These are phyloP conservation scores for Calephelis nemesis DNA, from an alignment of 1,140 invertebrate genomes.

Conservation along the genomic window DNA sequence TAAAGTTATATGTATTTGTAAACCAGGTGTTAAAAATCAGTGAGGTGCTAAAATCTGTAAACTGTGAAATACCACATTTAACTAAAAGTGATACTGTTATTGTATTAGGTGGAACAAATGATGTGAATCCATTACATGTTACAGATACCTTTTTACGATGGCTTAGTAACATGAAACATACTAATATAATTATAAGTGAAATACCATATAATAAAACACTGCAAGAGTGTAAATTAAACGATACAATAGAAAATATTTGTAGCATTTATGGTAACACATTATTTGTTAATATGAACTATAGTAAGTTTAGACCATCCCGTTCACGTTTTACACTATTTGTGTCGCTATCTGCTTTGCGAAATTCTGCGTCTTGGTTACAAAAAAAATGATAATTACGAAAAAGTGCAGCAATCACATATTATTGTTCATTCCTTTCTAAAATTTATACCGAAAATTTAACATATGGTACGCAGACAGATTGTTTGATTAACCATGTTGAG, in stretches of 20 bases:
- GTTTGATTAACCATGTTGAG: not conserved
- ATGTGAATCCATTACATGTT: constrained; percentile 6
- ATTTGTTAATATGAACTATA: constrained; percentile 4
- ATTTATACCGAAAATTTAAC: no score
- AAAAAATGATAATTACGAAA: not conserved
- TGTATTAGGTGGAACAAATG: constrained; percentile 11
- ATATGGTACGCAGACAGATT: not conserved
- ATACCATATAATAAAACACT: constrained; percentile 19
- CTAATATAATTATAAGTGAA: constrained; percentile 18
- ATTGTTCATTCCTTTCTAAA: no score
- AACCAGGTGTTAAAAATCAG: constrained; percentile 4
- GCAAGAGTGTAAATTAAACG: constrained; percentile 15
- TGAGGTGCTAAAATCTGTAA: constrained; percentile 1
- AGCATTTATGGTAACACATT: not conserved
- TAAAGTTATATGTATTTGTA: constrained; percentile 17
- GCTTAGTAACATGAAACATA: constrained; percentile 9
- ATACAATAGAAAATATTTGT: constrained; percentile 16
- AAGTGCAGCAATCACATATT: not conserved
- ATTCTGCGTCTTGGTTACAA: not conserved
- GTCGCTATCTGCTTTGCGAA: not conserved
- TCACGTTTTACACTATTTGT: not conserved
- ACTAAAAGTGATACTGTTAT: constrained; percentile 11
- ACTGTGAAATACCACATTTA: constrained; percentile 1
- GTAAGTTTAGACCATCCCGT: not conserved
- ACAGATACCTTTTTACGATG: not conserved